Conservation (phyloP, 53 echinoderm and acorn worm species). For the Echinarachnius parma region DNA sequence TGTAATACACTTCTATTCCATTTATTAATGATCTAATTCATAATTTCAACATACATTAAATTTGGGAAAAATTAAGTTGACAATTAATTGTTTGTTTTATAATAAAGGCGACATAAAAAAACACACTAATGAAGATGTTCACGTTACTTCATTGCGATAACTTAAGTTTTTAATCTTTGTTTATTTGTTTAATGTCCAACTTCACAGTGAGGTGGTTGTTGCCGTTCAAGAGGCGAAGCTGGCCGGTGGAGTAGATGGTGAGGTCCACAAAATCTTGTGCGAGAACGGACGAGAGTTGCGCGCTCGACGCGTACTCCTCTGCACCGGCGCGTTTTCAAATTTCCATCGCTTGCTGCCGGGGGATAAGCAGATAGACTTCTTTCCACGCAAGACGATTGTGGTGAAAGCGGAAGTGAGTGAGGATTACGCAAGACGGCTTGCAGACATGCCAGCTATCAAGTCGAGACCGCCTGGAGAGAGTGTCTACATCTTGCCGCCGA, state of each 20-base stretch:
- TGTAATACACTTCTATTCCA: no score
- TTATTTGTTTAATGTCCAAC: no score
- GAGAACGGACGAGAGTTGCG: conserved; percentile 30
- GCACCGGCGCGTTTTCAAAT: conserved; percentile 59
- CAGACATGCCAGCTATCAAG: conserved; percentile 60
- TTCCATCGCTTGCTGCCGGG: conserved; percentile 47
- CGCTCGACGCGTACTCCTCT: conserved; percentile 54
- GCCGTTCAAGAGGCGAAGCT: conserved; percentile 4
- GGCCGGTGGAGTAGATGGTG: background rate
- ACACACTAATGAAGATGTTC: no score
- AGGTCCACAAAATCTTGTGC: conserved; percentile 8
- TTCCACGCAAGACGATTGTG: conserved; percentile 34
- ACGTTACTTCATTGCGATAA: no score
- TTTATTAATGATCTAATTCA: no score
- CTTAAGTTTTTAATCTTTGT: no score
- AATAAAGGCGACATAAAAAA: no score
- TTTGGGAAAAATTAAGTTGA: no score
- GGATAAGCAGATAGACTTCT: conserved; percentile 38
- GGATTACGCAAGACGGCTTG: conserved; percentile 44
- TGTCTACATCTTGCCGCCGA: conserved; percentile 61
- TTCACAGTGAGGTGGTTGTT: conserved; percentile 58
- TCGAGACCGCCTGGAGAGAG: background rate
- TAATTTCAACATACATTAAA: no score
- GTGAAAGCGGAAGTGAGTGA: conserved; percentile 57
- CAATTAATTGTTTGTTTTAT: no score